Conservation (phyloP, 2,888 invertebrate genomes). For the Aquatica leii region DNA sequence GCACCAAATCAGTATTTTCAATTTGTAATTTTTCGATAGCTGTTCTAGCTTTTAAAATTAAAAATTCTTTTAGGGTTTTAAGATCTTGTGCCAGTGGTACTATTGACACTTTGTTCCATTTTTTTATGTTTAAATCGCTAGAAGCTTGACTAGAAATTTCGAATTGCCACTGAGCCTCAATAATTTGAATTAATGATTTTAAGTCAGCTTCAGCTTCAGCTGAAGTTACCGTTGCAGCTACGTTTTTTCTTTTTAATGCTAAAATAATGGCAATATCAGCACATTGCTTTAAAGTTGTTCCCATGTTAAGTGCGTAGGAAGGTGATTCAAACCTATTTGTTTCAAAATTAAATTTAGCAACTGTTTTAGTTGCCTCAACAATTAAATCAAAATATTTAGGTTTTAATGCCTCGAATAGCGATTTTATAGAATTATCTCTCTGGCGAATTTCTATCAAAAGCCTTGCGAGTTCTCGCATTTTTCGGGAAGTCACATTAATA, state of each 20-base stretch:
- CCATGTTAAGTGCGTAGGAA: conserved; percentile 32
- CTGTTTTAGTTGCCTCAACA: conserved; percentile 27
- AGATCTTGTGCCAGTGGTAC: conserved; percentile 29
- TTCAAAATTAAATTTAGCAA: conserved; percentile 28
- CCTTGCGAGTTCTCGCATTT: conserved; percentile 36
- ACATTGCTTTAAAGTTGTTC: conserved; percentile 28
- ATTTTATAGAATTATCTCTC: conserved; percentile 17
- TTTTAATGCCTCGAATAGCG: conserved; percentile 22
- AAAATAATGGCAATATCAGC: too few species aligned
- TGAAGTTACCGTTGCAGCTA: neutral
- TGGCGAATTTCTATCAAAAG: conserved; percentile 28
- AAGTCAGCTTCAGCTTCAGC: conserved; percentile 32
- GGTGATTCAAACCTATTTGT: too few species aligned
- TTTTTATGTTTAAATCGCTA: conserved; percentile 26
- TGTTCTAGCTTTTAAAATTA: conserved; percentile 14
- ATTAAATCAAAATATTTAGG: conserved; percentile 30
- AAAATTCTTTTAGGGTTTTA: conserved; percentile 29
- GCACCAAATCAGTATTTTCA: conserved; percentile 12
- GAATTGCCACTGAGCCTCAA: conserved; percentile 31
- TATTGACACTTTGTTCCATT: conserved; percentile 32
- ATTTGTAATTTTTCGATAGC: conserved; percentile 2
- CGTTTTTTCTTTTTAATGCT: conserved; percentile 14
- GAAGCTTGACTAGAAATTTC: conserved; percentile 31
- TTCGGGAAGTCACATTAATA: conserved; percentile 26
- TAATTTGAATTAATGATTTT: conserved; percentile 26